Conservation (phyloP, 2,888 invertebrate genomes). For the Pachymerium ferrugineum region DNA sequence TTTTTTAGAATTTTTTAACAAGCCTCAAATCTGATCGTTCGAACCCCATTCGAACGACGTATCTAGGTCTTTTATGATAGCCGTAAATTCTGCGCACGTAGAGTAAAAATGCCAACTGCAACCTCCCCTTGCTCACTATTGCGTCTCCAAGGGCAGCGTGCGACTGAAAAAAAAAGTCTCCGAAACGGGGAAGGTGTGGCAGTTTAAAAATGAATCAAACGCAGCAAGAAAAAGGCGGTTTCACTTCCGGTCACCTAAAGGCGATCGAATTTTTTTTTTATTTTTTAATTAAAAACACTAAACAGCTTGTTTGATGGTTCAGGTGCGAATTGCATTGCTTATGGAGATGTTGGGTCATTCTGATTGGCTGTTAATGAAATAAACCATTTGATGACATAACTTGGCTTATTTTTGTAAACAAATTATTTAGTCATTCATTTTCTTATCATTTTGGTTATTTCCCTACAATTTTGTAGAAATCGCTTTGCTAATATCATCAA, state of each 20-base stretch:
- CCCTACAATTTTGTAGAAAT: too few relatives aligned
- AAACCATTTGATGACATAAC: too few relatives aligned
- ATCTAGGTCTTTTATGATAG: slow-evolving; percentile 20
- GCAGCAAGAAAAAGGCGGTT: not conserved
- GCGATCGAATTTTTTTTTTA: too few relatives aligned
- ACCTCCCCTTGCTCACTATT: slow-evolving; percentile 16
- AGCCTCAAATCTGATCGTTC: slow-evolving; percentile 24
- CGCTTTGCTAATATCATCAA: too few relatives aligned
- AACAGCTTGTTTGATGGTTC: not conserved
- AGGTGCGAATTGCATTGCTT: slow-evolving; percentile 15
- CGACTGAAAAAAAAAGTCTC: not conserved
- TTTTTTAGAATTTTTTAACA: too few relatives aligned
- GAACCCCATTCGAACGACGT: slow-evolving; percentile 27
- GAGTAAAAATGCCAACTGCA: slow-evolving; percentile 19
- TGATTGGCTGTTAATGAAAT: too few relatives aligned
- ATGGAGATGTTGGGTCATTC: too few relatives aligned
- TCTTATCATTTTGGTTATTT: too few relatives aligned
- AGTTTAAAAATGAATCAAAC: not conserved
- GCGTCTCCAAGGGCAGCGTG: not conserved
- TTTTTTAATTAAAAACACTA: not conserved
- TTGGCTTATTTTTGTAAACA: too few relatives aligned
- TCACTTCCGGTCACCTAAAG: slow-evolving; percentile 10
- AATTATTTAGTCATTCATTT: too few relatives aligned
- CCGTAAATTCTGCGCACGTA: slow-evolving; percentile 17
- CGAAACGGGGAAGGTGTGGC: not conserved